Percentiles rank a stretch among this genome's conserved stretches.
These are phyloP conservation scores for Orchestes rusci DNA, from an alignment of 2,888 invertebrate species.

Conservation along the genomic window DNA sequence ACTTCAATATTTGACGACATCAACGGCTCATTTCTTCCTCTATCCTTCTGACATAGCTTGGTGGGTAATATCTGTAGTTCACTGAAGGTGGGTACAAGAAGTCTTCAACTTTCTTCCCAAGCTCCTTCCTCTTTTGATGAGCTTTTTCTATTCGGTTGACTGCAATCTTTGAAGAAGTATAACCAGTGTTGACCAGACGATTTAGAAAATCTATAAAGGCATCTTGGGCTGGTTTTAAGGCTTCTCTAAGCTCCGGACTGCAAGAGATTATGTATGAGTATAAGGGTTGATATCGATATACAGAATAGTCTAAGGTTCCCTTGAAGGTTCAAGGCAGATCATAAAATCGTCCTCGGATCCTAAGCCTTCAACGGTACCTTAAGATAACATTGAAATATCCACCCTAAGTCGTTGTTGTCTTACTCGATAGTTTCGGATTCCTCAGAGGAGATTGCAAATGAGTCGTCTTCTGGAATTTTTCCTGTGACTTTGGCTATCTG, in stretches of 20 bases:
- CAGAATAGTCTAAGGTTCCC: background rate
- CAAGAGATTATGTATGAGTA: too few relatives aligned
- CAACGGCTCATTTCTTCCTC: too few relatives aligned
- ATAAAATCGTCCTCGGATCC: too few relatives aligned
- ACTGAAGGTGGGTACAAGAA: constrained; percentile 15
- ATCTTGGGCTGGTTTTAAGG: constrained; percentile 28
- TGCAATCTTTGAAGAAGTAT: constrained; percentile 29
- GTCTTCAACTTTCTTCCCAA: constrained; percentile 27
- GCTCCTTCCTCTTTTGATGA: constrained; percentile 25
- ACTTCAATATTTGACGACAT: background rate
- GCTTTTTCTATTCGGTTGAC: constrained; percentile 28
- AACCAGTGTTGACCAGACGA: constrained; percentile 30
- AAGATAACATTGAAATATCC: too few relatives aligned
- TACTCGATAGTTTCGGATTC: too few relatives aligned
- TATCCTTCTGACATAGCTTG: too few relatives aligned
- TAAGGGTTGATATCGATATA: too few relatives aligned
- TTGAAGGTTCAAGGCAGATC: background rate
- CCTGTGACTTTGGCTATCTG: background rate
- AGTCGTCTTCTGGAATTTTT: constrained; percentile 3
- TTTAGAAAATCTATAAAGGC: constrained; percentile 30
- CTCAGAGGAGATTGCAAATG: constrained; percentile 10
- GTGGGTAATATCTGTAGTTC: background rate
- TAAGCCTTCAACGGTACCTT: too few relatives aligned
- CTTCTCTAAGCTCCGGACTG: constrained; percentile 18
- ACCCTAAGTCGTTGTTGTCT: too few relatives aligned